Percentiles rank a stretch among this genome's conserved stretches.
Conservation (phyloP, 2,113 vertebrate genomes). For the Poeciliopsis turrubarensis region DNA sequence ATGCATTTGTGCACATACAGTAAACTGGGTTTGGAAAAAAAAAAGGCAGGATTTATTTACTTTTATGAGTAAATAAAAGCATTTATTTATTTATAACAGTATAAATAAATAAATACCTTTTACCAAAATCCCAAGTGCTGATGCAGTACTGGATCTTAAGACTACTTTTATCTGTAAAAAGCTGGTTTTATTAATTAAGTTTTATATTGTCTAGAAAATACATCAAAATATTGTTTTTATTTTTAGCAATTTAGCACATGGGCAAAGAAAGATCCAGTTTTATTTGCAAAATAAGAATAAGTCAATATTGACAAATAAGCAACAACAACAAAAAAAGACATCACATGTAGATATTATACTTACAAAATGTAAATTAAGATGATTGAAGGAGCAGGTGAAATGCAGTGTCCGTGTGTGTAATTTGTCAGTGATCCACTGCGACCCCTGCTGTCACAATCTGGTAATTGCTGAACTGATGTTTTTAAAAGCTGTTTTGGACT, state of each 20-base stretch:
- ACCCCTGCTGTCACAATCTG: constrained; percentile 55
- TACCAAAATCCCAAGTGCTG: not conserved
- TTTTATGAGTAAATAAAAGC: not conserved
- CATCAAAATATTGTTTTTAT: too few species aligned
- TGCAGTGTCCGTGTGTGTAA: too few species aligned
- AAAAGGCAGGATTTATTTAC: not conserved
- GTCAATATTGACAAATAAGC: too few species aligned
- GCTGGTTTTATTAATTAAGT: not conserved
- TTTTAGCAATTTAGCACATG: not conserved
- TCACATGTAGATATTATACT: not conserved
- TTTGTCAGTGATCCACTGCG: constrained; percentile 22
- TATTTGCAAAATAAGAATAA: too few species aligned
- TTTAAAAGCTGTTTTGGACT: not conserved
- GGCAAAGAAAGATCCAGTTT: too few species aligned
- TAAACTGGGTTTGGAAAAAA: not conserved
- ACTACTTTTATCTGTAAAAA: not conserved
- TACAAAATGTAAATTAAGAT: not conserved
- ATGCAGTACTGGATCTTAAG: not conserved
- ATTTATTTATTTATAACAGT: too few species aligned
- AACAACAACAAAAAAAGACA: not conserved
- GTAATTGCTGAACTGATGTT: not conserved
- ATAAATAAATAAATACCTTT: not conserved
- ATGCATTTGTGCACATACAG: not conserved
- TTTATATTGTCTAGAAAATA: not conserved
- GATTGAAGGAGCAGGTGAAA: too few species aligned